Evolutionary conservation across 2,888 invertebrate genomes (phyloP), one percentile per base, ranked within the genome.

Genomic region (Dicyrtoma fusca): DNA sequence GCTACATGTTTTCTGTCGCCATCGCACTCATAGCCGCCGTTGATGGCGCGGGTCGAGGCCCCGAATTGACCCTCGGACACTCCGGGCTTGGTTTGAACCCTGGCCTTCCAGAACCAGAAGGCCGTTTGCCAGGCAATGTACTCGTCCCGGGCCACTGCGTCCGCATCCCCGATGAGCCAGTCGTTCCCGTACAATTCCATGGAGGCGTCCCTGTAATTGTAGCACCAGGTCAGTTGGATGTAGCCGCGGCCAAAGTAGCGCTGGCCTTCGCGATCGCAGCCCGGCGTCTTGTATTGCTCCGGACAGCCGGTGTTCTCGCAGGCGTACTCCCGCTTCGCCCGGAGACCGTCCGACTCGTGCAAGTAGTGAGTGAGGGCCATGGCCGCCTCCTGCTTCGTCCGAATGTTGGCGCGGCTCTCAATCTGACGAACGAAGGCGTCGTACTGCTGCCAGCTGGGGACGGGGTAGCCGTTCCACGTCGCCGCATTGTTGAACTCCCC

Each of bases 311-410:
- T 25, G 5, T 53, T 19, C 5, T 1, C 57, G 47, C 79, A 79
- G 13, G 61, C 57, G 26, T 74, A 75, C 49, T 79, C 79, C 25
- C 77, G 26, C 55, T 75, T 76, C 10, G 73, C 72, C 10, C 64
- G 25, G 0, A 77, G 64, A 62, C 79, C 78, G 26, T 69, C 78
- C 14, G 77, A 75, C 55, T 79, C 79, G 25, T 77, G 76, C 1
- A 78, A 63, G 47, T 62, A 75, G 4, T 79, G 77, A 13, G 79
- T 74, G 0, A 79, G 69, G 26, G 75, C 76, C 79, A 78, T 78
- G 4, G 79, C 79, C 8, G 78, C 76, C 61, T 79, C 79, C 51
- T 76, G 70, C 53, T 76, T 74, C 0, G 64, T 51, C 1, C 69
- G 69, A 21, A 79, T 76, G 13, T 19, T 25, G 19, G 75, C 79